Evolutionary conservation across 2,797 vertebrate genomes (phyloP).

Genomic region (Syngnathus acus): DNA sequence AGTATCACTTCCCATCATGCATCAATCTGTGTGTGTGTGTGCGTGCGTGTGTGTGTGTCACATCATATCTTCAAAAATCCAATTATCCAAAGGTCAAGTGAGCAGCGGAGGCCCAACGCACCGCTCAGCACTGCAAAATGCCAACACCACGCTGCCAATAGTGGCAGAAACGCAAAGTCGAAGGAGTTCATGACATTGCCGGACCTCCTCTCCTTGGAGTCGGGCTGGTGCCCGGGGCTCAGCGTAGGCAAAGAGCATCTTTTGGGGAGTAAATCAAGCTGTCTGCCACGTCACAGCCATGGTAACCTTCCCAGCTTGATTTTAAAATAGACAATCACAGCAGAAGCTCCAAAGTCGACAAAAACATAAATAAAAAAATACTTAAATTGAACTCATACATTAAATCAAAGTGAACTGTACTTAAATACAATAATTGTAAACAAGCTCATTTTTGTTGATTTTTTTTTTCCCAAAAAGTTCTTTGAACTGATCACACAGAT

Average conservation of each 20-base stretch:
- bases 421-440: no score
- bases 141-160: slow-evolving; percentile 49
- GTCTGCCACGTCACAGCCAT: not conserved
- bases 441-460: no score
- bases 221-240: slow-evolving; percentile 5
- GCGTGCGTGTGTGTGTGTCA: slow-evolving; percentile 24
- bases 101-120: slow-evolving; percentile 49
- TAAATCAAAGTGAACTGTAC: no score
- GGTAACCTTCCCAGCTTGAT: not conserved
- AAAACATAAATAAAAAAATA: no score
- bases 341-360: not conserved
- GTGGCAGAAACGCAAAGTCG: slow-evolving; percentile 39
- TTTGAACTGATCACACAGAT: no score
- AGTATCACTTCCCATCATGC: slow-evolving; percentile 61
- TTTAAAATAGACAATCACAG: slow-evolving; percentile 33
- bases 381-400: no score
- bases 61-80: slow-evolving; percentile 69
- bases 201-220: slow-evolving; percentile 26
- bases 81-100: slow-evolving; percentile 73
- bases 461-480: no score
- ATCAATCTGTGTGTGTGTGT: slow-evolving; percentile 35
- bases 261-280: not conserved
- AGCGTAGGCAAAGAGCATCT: slow-evolving; percentile 10
- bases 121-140: slow-evolving; percentile 61
- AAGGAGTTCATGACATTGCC: slow-evolving; percentile 40